Evolutionary conservation across 2,797 vertebrate species (phyloP).

Genomic region (Danio aesculapii): DNA sequence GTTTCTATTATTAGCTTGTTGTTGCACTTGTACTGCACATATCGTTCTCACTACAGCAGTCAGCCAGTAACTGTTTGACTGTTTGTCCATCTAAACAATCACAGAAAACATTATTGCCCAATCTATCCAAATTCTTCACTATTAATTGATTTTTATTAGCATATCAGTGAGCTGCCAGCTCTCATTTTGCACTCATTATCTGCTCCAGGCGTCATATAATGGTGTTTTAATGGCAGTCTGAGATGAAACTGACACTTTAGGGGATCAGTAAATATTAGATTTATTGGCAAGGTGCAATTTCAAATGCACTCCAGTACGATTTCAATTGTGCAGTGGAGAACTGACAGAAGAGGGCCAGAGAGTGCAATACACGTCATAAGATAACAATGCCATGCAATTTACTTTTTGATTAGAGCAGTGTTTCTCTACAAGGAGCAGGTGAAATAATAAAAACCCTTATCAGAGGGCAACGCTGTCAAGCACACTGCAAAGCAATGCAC

Average conservation of each 20-base stretch:
- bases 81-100: neutral
- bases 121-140: conserved; percentile 15
- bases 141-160: conserved; percentile 43
- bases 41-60: neutral
- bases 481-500: conserved; percentile 31
- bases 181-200: conserved; percentile 44
- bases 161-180: conserved; percentile 39
- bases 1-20: neutral
- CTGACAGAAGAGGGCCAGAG: conserved; percentile 40
- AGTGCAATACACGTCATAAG: conserved; percentile 54
- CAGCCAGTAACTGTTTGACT: neutral
- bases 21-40: neutral
- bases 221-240: conserved; percentile 54
- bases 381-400: conserved; percentile 53
- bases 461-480: conserved; percentile 49
- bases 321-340: conserved; percentile 31
- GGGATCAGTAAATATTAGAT: conserved; percentile 46
- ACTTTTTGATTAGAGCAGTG: conserved; percentile 53
- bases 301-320: conserved; percentile 46
- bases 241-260: conserved; percentile 46
- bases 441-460: conserved; percentile 47
- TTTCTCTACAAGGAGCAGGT: conserved; percentile 42
- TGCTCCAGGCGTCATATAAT: conserved; percentile 47
- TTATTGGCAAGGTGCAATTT: conserved; percentile 54
- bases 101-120: conserved; percentile 12